Evolutionary conservation across 2,797 vertebrate species (phyloP).

Genomic region (Siniperca undulata): DNA sequence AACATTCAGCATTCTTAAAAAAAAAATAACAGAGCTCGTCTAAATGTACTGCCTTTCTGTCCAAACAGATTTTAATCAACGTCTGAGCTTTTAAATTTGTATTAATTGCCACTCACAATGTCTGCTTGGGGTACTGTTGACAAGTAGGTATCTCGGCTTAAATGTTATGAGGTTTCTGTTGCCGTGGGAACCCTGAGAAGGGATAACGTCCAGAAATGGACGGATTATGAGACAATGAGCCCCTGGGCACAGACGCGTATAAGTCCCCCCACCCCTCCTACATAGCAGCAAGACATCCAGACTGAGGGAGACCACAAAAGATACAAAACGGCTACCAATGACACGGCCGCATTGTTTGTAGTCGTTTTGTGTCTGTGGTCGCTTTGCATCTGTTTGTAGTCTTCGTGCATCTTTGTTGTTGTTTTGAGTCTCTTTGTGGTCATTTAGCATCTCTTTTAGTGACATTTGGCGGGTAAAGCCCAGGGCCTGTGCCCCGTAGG

Average conservation of each 20-base stretch:
- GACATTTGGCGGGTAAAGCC: neutral
- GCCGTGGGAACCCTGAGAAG: neutral
- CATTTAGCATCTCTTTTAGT: neutral
- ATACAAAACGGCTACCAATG: too few species aligned
- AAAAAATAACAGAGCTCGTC: neutral
- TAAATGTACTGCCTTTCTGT: neutral
- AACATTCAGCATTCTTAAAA: neutral
- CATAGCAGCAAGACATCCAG: too few species aligned
- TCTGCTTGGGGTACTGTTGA: neutral
- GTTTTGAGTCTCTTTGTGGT: neutral
- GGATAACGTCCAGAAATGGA: too few species aligned
- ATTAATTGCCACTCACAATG: neutral
- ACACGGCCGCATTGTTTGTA: too few species aligned
- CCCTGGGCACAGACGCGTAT: too few species aligned
- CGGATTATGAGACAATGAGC: too few species aligned
- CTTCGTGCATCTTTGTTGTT: neutral
- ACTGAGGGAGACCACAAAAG: too few species aligned
- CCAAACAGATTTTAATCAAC: neutral
- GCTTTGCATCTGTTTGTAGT: neutral
- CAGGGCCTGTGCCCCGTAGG: too few species aligned
- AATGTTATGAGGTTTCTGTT: neutral
- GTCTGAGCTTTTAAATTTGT: neutral
- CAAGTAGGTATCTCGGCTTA: neutral
- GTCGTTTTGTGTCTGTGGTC: neutral
- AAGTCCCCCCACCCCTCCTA: too few species aligned